Base-by-base conservation (phyloP, 1,140 invertebrate genomes). In the Ostrea denselamellosa region DNA sequence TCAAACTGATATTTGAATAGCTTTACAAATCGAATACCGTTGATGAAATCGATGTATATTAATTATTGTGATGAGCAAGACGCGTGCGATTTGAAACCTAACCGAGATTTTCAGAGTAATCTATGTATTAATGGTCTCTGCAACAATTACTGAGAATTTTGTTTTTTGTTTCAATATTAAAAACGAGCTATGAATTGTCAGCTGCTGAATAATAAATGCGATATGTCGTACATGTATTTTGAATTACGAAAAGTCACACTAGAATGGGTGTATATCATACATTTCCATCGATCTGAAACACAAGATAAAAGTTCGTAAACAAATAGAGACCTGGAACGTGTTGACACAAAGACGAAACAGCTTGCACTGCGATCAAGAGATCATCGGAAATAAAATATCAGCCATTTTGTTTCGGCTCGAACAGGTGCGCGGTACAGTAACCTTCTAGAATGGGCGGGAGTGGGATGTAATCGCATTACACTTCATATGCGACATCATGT, bases 311-410 rank as follows among this genome's bases (percentile, higher is more conserved):
- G 12, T 77, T 10, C 12, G 25, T 25, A 28, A 71, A 28, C 22
- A 71, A 12, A 28, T 14, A 25, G 14, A 77, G n/a, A 77, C 14
- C 7, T 17, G 25, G 68, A 28, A 14, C 28, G 10, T 34, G 25
- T 77, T 71, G 25, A 71, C 65, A 71, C n/a, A 68, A 22, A 71
- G 65, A 7, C 65, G 65, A 34, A 77, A 34, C 68, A 77, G 68
- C 68, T 62, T 77, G 68, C 2, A 28, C 3, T 68, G 9, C 14
- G 8, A 28, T 77, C 68, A 25, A 28, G 25, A 34, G 28, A 28
- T 14, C 25, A 77, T 8, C 25, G 68, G 68, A 44, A 62, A n/a
- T 62, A 62, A 62, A 62, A 17, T 19, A 62, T 44, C 68, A 9
- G 5, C 68, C 68, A 77, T 77, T 77, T 77, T 77, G 25, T 12